Base-by-base conservation (phyloP, 2,888 invertebrate species). In the Philereme vetulata region DNA sequence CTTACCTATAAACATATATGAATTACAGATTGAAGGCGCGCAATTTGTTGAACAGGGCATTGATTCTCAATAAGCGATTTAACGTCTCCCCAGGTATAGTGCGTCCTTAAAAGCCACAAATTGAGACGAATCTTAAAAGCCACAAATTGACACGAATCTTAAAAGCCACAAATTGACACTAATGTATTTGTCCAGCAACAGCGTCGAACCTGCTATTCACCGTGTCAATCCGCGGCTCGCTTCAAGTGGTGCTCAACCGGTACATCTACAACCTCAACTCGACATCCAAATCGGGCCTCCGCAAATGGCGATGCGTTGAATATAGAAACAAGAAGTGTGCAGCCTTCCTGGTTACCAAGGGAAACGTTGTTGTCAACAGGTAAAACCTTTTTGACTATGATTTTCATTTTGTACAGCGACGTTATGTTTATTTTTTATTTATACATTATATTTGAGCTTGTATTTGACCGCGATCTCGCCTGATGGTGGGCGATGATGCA, bases 221-320 rank as follows among this genome's bases (percentile, higher is more conserved):
- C 0, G 86, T 92, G 5, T 93, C 93, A 0, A 92, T 89, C 44
- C 85, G 93, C 1, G 93, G 93, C 49, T 86, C 87, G 0, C 74
- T 93, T 32, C 93, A 93, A 78, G 81, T 90, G 6, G 90, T 93
- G 8, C 73, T 93, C 36, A 93, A 93, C 64, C 81, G 93, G 10
- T 93, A 87, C 67, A 84, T 93, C 36, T 93, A 93, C 74, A 92
- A 92, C 62, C 68, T 92, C 62, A 84, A 87, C 60, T 90, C 89
- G 0, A 72, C 76, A 4, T 66, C 71, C 2, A 70, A 75, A 2
- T 55, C 74, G 0, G 87, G 85, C 1, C 65, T 86, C 8, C 74
- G 86, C 0, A 80, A 91, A 2, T 93, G 93, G 93, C 86, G 92
- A 1, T 93, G 93, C 60, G 88, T 89, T n/a, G 90, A 92, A 62